A percentile compares a stretch with the other conserved stretches of the same genome.
Conservation (phyloP, 2,113 vertebrate genomes). For the Anser brachyrhynchus region DNA sequence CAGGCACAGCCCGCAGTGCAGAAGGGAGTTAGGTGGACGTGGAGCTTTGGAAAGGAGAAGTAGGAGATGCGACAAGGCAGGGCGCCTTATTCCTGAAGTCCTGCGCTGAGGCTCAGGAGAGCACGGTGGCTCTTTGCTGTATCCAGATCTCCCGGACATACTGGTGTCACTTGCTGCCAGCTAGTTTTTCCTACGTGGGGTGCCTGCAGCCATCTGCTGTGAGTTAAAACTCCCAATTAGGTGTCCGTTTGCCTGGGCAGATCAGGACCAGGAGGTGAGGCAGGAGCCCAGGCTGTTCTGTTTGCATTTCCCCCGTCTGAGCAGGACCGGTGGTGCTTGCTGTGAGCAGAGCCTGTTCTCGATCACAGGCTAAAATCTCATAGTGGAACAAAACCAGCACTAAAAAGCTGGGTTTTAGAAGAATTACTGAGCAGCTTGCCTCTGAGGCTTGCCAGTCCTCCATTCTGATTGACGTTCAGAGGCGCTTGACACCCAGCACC, state of each 20-base stretch:
- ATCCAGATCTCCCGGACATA: neutral
- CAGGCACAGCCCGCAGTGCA: neutral
- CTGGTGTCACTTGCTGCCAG: accelerated
- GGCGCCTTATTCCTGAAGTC: neutral
- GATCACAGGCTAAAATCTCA: neutral
- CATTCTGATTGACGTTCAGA: neutral
- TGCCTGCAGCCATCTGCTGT: accelerated
- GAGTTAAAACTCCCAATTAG: neutral
- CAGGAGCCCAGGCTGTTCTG: neutral
- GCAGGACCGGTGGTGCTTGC: neutral
- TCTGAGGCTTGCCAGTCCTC: neutral
- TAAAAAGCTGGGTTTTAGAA: neutral
- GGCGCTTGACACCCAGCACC: neutral
- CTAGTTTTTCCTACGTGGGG: accelerated
- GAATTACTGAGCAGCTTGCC: neutral
- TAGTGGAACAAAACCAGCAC: neutral
- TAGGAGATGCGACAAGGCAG: neutral
- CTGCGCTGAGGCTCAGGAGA: neutral
- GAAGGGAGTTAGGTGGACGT: neutral
- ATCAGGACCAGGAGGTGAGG: neutral
- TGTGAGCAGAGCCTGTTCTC: neutral
- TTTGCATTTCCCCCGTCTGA: neutral
- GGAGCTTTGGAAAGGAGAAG: neutral
- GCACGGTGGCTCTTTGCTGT: neutral
- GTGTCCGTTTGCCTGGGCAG: neutral